Evolutionary conservation across 1,140 invertebrate genomes (phyloP).

Genomic region (Meloidogyne exigua): DNA sequence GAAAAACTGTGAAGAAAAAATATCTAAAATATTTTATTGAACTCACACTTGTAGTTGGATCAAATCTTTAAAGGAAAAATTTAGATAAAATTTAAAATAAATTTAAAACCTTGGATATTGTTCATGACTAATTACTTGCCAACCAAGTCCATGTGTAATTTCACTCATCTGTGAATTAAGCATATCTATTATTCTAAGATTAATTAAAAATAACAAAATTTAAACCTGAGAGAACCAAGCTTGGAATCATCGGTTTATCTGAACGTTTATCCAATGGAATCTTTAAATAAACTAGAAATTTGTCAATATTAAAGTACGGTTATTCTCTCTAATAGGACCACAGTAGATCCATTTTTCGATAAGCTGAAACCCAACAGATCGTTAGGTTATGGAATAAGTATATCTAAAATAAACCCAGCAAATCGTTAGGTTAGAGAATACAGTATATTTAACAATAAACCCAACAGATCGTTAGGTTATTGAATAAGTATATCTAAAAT

Average conservation of each 20-base stretch:
- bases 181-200: conserved; percentile 35
- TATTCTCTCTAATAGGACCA: too few species aligned
- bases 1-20: conserved; percentile 33
- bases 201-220: neutral
- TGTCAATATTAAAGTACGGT: neutral
- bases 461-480: too few species aligned
- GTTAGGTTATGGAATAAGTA: too few species aligned
- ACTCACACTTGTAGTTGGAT: neutral
- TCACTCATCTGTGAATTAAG: conserved; percentile 40
- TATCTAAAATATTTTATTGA: neutral
- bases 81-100: neutral
- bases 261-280: conserved; percentile 36
- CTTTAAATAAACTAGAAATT: conserved; percentile 10
- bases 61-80: neutral
- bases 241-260: conserved; percentile 43
- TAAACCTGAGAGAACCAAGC: conserved; percentile 38
- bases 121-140: conserved; percentile 45
- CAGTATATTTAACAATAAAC: too few species aligned
- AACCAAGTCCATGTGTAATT: conserved; percentile 47
- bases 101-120: conserved; percentile 48
- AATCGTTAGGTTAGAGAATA: too few species aligned
- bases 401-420: too few species aligned
- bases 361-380: too few species aligned
- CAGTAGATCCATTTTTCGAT: too few species aligned
- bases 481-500: too few species aligned